Evolutionary conservation across 2,888 invertebrate species (phyloP), one percentile per base, ranked within the genome.

Genomic region (Pachydiplax longipennis): DNA sequence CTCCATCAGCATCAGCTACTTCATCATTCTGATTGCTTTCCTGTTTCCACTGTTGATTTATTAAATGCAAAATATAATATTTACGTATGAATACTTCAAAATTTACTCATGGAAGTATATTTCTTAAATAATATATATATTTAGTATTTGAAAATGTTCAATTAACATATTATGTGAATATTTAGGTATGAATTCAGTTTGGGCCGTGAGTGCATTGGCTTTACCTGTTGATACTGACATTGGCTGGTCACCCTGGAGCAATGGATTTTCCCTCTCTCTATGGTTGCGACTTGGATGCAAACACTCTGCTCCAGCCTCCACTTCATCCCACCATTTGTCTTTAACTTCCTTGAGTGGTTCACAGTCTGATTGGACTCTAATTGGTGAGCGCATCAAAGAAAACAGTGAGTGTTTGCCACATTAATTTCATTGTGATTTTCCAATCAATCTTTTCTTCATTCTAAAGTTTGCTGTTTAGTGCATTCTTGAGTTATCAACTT

Each of bases 181-280:
- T 90, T 35, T 92, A 95, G 95, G 94, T 48, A 92, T 94, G 80
- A 90, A 73, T 90, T 94, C 94, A 0, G 92, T 93, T 91, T 95
- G 95, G 94, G 92, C 93, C 80, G 83, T 91, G 3, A 93, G 94
- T 92, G 95, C 95, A 91, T 92, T 94, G 91, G 92, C 93, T 90
- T 91, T 93, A 8, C 93, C 93, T 6, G 91, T 93, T 73, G 93
- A 92, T 65, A 91, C 92, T 93, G 95, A 95, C 92, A 94, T 95
- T 92, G 95, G 95, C 92, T 96, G 96, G 96, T 95, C 95, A 91
- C 94, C 96, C 91, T 96, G 96, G 96, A 92, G 92, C 15, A 92
- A 93, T 93, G 96, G 96, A n/a, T 96, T 95, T 93, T 95, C 95
- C 6, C 93, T 95, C 53, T 94, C 94, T 3, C 93, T 95, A 92